These are phyloP conservation scores for Ruditapes philippinarum DNA, from an alignment of 1,140 invertebrate species.

Conservation along the genomic window DNA sequence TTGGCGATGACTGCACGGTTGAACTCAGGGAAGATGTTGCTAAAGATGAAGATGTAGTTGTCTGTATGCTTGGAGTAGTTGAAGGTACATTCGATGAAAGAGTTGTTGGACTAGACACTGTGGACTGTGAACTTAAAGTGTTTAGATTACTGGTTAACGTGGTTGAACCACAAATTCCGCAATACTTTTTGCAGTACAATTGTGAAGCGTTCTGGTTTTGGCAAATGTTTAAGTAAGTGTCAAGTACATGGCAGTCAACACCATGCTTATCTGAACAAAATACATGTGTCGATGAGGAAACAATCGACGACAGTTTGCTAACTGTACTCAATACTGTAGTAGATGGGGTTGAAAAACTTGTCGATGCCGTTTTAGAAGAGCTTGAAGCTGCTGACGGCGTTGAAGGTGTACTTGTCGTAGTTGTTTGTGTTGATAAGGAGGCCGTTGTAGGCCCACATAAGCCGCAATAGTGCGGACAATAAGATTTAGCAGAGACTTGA, in stretches of 20 bases:
- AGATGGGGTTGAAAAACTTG: neutral
- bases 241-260: conserved; percentile 47
- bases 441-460: conserved; percentile 9
- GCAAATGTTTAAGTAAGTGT: conserved; percentile 23
- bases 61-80: neutral
- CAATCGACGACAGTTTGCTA: neutral
- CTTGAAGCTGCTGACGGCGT: neutral
- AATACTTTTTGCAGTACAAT: conserved; percentile 45
- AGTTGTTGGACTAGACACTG: neutral
- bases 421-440: neutral
- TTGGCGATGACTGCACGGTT: neutral
- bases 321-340: conserved; percentile 12
- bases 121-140: neutral
- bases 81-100: neutral
- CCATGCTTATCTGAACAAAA: conserved; percentile 36
- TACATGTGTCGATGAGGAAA: neutral
- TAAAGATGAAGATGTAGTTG: neutral
- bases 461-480: conserved; percentile 30
- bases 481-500: neutral
- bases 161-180: conserved; percentile 39
- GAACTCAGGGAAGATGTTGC: neutral
- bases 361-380: neutral
- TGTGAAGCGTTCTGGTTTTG: neutral
- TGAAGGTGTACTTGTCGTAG: neutral
- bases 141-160: neutral